Percentiles rank a stretch among this genome's conserved stretches.
These are phyloP conservation scores for Byasa hedistus DNA, from an alignment of 2,888 invertebrate genomes.

Conservation along the genomic window DNA sequence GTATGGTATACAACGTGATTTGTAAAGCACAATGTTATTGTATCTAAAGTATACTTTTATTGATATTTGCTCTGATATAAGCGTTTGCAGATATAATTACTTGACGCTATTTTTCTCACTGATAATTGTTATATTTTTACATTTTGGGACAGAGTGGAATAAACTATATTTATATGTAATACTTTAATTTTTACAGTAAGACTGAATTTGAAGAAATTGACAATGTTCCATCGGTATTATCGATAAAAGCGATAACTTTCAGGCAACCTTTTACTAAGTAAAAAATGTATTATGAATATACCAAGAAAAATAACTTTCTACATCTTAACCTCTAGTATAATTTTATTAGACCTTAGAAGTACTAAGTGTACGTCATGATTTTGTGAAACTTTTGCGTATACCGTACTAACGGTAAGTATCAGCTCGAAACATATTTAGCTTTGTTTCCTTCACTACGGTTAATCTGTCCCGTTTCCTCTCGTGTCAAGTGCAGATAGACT, in stretches of 20 bases:
- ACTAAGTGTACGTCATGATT: neutral
- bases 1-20: conserved; percentile 40
- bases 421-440: conserved; percentile 79
- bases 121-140: too few relatives aligned
- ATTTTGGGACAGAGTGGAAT: too few relatives aligned
- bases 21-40: conserved; percentile 31
- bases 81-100: neutral
- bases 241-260: too few relatives aligned
- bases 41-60: neutral
- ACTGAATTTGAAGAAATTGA: too few relatives aligned
- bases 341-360: neutral
- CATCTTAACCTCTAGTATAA: neutral
- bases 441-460: conserved; percentile 79
- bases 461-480: conserved; percentile 80
- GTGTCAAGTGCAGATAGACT: conserved; percentile 80
- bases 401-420: conserved; percentile 68
- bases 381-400: conserved; percentile 53
- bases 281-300: too few relatives aligned
- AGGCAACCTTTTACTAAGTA: too few relatives aligned
- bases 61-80: neutral
- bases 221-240: too few relatives aligned
- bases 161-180: too few relatives aligned
- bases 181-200: too few relatives aligned
- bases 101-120: too few relatives aligned
- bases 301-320: too few relatives aligned